Evolutionary conservation across 2,113 vertebrate genomes (phyloP), one percentile per base, ranked within the genome.

Genomic region (Mixornis gularis): DNA sequence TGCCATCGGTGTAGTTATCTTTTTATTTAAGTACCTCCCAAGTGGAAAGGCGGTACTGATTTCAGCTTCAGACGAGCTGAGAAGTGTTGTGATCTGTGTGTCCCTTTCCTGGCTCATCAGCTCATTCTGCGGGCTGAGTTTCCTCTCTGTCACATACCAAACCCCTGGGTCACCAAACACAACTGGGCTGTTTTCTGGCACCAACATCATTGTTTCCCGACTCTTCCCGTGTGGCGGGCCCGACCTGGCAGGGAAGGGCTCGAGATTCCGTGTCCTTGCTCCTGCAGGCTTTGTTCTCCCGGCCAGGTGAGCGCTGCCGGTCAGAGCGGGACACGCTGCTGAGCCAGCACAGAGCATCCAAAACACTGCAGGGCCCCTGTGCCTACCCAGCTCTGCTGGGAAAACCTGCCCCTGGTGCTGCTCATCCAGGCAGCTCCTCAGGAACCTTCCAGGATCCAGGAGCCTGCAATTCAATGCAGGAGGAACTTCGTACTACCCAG

Each of bases 121-220:
- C 55, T 68, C 30, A 22, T 53, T 80, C 49, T 81, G 48, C 58
- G 65, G 56, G 34, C 79, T 51, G 66, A 44, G 18, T 9, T 79
- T 68, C 41, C 49, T 43, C 48, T 70, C 40, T 74, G 59, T 74
- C 90, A 13, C 69, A 8, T 48, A 10, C 65, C 84, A 24, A 22
- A 19, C 29, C 9, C 3, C 78, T 30, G 59, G 79, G 38, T 81
- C 87, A 63, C 78, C n/a, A 10, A 46, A 22, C 43, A 18, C 86
- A 32, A 4, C 17, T 1, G 34, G 13, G 29, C 62, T 94, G 34
- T n/a, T 87, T 74, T 64, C 86, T 25, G 71, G 30, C 79, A 43
- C 48, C 52, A 13, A 0, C 4, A 4, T 7, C 25, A 15, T 26
- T 4, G 21, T 66, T 82, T 72, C 53, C 62, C 0, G 0, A 29